Evolutionary conservation across 2,888 invertebrate species (phyloP), one percentile per base, ranked within the genome.

Genomic region (Caenorhabditis afra): DNA sequence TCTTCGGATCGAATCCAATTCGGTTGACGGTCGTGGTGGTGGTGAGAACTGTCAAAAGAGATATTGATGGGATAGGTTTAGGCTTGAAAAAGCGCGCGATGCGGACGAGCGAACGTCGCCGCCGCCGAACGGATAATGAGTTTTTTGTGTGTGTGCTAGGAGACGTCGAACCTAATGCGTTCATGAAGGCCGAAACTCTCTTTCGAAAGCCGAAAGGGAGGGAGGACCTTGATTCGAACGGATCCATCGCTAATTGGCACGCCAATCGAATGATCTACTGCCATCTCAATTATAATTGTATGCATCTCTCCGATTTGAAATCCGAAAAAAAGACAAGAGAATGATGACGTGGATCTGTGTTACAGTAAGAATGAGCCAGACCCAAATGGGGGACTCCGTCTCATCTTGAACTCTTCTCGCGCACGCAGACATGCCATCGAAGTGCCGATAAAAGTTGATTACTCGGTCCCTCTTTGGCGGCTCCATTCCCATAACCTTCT

Each of bases 161-260:
- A 29, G 29, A 18, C 22, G 35, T 39, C 39, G 1, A 41, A 18
- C 65, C 61, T 61, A 70, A 70, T 70, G 70, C 55, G 61, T 61
- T 61, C 45, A 61, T 70, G 70, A 70, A 70, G 70, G 70, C 39
- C 70, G 37, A 70, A 29, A 68, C 68, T 68, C 68, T 68, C 68
- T 68, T 70, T 70, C 53, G 61, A 53, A 41, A 20, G 18, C 18
- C 14, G 18, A 57, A 29, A 47, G 16, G 0, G 18, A 12, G 37
- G 45, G 18, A 12, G 37, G 45, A 35, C 57, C 47, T 67, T 59
- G 47, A 59, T 52, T 67, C 58, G 58, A 45, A 55, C 49, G 57
- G n/a, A 29, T 58, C 23, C 49, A 41, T 39, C 22, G 67, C 53
- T 68, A 68, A 68, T 68, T 68, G 59, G 68, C 59, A 67, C 35